Base-by-base conservation (phyloP, 2,113 vertebrate genomes). In the Chunga burmeisteri region DNA sequence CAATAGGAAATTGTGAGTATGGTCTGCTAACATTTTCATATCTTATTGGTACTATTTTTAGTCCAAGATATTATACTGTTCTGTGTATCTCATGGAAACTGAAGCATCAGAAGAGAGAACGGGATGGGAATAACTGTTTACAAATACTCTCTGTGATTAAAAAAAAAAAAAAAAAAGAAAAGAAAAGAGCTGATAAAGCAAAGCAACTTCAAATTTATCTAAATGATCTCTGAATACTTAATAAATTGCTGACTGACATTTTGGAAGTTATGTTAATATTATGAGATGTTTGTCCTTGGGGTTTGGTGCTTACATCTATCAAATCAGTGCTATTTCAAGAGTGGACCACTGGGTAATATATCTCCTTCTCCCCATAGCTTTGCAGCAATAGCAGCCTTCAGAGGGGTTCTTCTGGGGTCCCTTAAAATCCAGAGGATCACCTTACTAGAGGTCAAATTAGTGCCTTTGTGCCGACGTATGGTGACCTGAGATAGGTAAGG, bases 291-390 rank as follows among this genome's bases (percentile, higher is more conserved):
- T 70, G 17, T 82, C 26, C 8, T 50, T 50, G 13, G 8, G 25
- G 2, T 42, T 50, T 77, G 12, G 13, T 50, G 14, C 30, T 84
- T 25, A 6, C 9, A 3, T 34, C 11, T 71, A 22, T 68, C 44
- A 40, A 59, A 65, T 34, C 8, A 47, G 26, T 13, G 12, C 6
- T 12, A 8, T 52, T 66, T 75, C 36, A 42, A 77, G 52, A 22
- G 23, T 7, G 15, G 19, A 20, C 7, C 3, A 14, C 29, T 61
- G 20, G 14, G 13, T 40, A 70, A 23, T 4, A 2, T 2, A n/a
- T 8, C 6, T 63, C 16, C 10, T 66, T 55, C n/a, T 19, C 6
- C 13, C 9, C 4, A 5, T 0, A 44, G 0, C 16, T 40, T 70
- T 11, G 12, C 19, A 53, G 30, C 16, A 19, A 22, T 8, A n/a